These are phyloP conservation scores for Beris chalybata DNA, from an alignment of 2,888 invertebrate genomes.

Conservation along the genomic window DNA sequence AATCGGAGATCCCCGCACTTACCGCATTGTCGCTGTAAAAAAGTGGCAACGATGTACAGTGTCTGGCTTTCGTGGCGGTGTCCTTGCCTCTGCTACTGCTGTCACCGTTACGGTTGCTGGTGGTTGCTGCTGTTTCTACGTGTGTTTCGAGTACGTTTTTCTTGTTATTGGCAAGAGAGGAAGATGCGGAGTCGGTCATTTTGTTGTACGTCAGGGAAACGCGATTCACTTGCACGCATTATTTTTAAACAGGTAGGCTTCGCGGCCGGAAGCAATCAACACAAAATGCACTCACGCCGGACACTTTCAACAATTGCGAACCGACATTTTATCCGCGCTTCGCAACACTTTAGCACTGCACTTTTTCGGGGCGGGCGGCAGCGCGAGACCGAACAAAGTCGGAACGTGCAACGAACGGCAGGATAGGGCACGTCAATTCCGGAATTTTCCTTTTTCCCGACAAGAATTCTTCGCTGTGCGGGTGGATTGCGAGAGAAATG, in stretches of 20 bases:
- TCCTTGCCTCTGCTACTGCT: conserved; percentile 4
- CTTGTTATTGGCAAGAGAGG: conserved; percentile 15
- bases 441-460: too few relatives aligned
- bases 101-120: neutral
- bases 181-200: conserved; percentile 21
- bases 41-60: conserved; percentile 40
- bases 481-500: too few relatives aligned
- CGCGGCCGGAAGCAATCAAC: too few relatives aligned
- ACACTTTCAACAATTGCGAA: too few relatives aligned
- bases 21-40: conserved; percentile 37
- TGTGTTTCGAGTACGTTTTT: conserved; percentile 1
- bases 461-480: too few relatives aligned
- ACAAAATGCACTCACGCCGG: too few relatives aligned
- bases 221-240: conserved; percentile 15
- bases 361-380: too few relatives aligned
- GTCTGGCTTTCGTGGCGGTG: conserved; percentile 34
- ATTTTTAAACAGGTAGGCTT: conserved; percentile 1
- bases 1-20: conserved; percentile 19
- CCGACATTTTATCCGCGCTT: too few relatives aligned
- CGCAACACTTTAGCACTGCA: too few relatives aligned
- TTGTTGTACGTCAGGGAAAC: conserved; percentile 3
- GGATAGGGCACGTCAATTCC: too few relatives aligned
- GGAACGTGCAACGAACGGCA: too few relatives aligned
- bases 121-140: neutral
- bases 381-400: too few relatives aligned